Base-by-base conservation (phyloP, 2,113 vertebrate species). In the Neotoma lepida region DNA sequence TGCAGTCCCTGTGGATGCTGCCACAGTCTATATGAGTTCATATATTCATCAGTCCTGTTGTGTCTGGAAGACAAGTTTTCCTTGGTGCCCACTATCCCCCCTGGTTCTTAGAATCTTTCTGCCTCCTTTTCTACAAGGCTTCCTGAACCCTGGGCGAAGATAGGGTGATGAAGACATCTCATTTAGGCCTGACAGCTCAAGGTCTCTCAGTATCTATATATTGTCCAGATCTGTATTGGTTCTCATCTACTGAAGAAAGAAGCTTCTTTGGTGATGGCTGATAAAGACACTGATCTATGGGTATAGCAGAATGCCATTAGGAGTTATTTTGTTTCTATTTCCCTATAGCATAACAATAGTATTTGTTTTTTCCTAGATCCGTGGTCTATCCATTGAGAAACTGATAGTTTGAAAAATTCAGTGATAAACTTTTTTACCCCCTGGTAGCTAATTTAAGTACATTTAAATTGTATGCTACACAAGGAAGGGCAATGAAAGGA, bases 401-500 rank as follows among this genome's bases (percentile, higher is more conserved):
- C 35, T 82, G 61, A 77, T 26, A 78, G 61, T 90, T 85, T 76
- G 12, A 90, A 94, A 82, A 28, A 54, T 63, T 95, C 26, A 70
- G 13, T 78, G 39, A 85, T 93, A 17, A 18, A 39, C 39, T 70
- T 58, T 88, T 91, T 93, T 77, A 3, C 10, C 22, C 35, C 80
- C 12, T 17, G 44, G 15, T 49, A 63, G 24, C 17, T 46, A 73
- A 56, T 91, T 93, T 63, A 88, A 82, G 80, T 61, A 24, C 3
- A 93, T 89, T 78, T 94, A 84, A 91, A 94, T 66, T 26, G 1
- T 54, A 41, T 82, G 39, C 13, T 80, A 58, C 9, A 86, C 10
- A 90, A 92, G 56, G 15, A 95, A 91, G 70, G 30, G 3, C n/a
- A 91, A 64, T 91, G 20, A 93, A 63, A 88, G 39, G 24, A 88